A percentile compares a stretch with the other conserved stretches of the same genome.
Evolutionary conservation across 1,140 invertebrate species (phyloP).

Genomic region (Luehdorfia chinensis): DNA sequence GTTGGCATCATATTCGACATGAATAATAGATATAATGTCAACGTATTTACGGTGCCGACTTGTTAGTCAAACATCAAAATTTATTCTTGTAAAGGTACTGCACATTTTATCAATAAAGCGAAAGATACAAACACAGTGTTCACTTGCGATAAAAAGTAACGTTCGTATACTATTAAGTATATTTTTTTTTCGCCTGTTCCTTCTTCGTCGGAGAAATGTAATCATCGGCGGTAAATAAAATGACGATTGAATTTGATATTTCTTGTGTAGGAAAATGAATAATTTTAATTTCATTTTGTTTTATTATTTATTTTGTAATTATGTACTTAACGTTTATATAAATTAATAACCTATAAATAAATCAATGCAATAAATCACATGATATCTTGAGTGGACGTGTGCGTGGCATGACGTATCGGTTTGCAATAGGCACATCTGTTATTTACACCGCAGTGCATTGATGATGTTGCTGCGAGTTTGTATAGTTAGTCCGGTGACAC

Average conservation of each 20-base stretch:
- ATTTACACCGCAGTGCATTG: slow-evolving; percentile 46
- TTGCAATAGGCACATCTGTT: slow-evolving; percentile 51
- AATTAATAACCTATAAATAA: slow-evolving; percentile 27
- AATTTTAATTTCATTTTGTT: no score
- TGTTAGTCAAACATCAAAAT: slow-evolving; percentile 8
- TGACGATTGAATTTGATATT: not conserved
- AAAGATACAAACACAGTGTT: not conserved
- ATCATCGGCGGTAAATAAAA: no score
- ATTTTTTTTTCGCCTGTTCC: no score
- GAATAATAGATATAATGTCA: slow-evolving; percentile 10
- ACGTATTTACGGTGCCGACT: slow-evolving; percentile 1
- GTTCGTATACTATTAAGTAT: no score
- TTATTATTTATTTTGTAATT: no score
- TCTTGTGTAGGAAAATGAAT: no score
- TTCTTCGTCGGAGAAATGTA: no score
- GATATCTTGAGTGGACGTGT: slow-evolving; percentile 49
- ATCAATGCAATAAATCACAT: slow-evolving; percentile 53
- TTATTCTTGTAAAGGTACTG: slow-evolving; percentile 1
- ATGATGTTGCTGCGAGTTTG: no score
- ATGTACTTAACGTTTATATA: not conserved
- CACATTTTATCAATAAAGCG: slow-evolving; percentile 10
- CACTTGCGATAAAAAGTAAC: no score
- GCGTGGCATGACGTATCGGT: slow-evolving; percentile 46
- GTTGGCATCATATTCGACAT: slow-evolving; percentile 3
- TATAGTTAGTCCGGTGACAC: no score